phyloP scores from a whole-genome alignment of 2,888 invertebrate species.

The Aphrophora alni region DNA sequence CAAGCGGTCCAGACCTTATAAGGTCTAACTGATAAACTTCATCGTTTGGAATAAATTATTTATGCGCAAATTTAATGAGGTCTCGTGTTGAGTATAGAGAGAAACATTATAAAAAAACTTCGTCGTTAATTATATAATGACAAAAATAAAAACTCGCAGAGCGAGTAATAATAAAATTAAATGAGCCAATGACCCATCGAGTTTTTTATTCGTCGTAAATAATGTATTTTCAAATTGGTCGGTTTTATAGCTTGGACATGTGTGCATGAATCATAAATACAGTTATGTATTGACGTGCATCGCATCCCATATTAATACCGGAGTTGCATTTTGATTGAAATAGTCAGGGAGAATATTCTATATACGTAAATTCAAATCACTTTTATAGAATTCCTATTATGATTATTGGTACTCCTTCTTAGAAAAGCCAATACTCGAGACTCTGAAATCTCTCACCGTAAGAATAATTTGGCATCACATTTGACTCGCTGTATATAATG shows the following conservation, averaged over 20 bases:
- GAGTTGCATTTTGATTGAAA: background rate
- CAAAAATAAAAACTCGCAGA: background rate
- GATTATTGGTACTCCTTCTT: too few species aligned
- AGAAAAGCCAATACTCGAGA: too few species aligned
- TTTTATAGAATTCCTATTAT: too few species aligned
- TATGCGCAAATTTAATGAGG: background rate
- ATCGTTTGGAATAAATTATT: background rate
- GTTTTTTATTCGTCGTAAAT: background rate
- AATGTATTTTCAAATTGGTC: background rate
- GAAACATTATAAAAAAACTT: too few species aligned
- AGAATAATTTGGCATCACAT: too few species aligned
- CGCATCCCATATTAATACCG: background rate
- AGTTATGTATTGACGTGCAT: background rate
- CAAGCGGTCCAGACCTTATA: background rate
- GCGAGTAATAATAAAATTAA: background rate
- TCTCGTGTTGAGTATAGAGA: background rate
- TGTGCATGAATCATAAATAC: background rate
- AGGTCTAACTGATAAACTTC: background rate
- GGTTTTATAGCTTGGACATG: background rate
- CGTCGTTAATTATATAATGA: background rate
- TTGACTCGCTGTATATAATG: too few species aligned
- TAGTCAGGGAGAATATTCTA: too few species aligned
- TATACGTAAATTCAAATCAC: too few species aligned
- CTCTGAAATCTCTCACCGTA: too few species aligned
- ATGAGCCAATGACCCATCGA: background rate